Percentiles rank a stretch among this genome's conserved stretches.
Conservation (phyloP, 2,797 vertebrate species). For the Coreius guichenoti region DNA sequence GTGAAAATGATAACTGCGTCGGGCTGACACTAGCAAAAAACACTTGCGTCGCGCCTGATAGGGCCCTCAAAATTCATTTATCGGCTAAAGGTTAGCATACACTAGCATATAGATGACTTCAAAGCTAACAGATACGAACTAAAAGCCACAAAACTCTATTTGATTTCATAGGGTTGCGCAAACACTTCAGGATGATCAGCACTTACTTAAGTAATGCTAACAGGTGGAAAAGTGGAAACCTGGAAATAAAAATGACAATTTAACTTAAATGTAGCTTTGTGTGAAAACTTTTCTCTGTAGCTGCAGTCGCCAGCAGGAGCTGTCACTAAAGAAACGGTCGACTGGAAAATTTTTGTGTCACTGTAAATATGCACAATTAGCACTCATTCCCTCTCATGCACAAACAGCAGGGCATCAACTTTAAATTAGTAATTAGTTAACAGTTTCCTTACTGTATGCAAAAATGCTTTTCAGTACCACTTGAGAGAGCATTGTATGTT, state of each 20-base stretch:
- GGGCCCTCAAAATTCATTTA: not conserved
- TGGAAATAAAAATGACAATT: conserved; percentile 3
- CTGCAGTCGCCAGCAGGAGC: conserved; percentile 54
- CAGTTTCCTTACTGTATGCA: conserved; percentile 32
- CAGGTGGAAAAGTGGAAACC: not conserved
- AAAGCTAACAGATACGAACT: not conserved
- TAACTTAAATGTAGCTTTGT: not conserved
- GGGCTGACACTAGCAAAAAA: too few relatives aligned
- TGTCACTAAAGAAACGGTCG: conserved; percentile 55
- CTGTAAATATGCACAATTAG: conserved; percentile 68
- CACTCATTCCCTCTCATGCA: conserved; percentile 50
- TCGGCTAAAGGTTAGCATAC: not conserved
- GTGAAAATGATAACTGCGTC: too few relatives aligned
- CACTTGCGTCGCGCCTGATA: too few relatives aligned
- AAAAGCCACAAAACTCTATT: not conserved
- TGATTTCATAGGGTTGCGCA: not conserved
- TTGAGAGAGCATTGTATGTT: conserved; percentile 1
- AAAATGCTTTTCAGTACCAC: conserved; percentile 31
- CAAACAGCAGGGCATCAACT: conserved; percentile 30
- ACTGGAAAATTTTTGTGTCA: conserved; percentile 63
- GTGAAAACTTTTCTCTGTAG: not conserved
- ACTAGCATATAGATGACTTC: not conserved
- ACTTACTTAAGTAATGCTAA: not conserved
- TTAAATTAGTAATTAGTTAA: too few relatives aligned
- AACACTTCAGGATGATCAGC: not conserved